Base-by-base conservation (phyloP, 1,140 invertebrate genomes). In the Dendrolimus kikuchii region DNA sequence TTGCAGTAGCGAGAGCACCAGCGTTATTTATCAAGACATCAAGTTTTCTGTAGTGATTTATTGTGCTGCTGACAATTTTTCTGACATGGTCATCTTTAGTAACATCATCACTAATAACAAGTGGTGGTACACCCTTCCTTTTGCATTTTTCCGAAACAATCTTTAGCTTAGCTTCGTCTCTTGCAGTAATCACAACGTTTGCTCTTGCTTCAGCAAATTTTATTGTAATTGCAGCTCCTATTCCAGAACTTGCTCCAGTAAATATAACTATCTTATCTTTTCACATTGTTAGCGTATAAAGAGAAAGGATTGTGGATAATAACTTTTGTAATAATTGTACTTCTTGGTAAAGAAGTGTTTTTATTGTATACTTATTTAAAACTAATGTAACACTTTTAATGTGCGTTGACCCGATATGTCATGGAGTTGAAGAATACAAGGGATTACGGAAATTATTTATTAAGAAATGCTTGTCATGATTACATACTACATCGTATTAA, bases 1-100 rank as follows among this genome's bases (percentile, higher is more conserved):
- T 42, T 9, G n/a, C 43, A 6, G 7, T 10, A 2, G 37, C 38
- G 7, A 23, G 5, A 5, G 56, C 51, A 5, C 57, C 53, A 7
- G 57, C 61, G 40, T 56, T 59, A 39, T 57, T 64, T 6, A 57
- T 10, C 41, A 57, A 51, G 5, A 58, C 36, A 41, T 58, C 56
- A 6, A 58, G 38, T 49, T 53, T 53, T 4, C 51, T 46, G 23
- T 42, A 58, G 2, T 46, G 7, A 2, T 43, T 10, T 4, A 58
- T 41, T 5, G 56, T 50, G 1, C 9, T 7, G 4, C n/a, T 40
- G 7, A 58, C 37, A 2, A 53, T 44, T 7, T 50, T 53, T 42
- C 40, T 49, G 5, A 49, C 37, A n/a, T 53, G 47, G 7, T 38
- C 47, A 4, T 53, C 51, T 38, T 49, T 49, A 4, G 51, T 53